Evolutionary conservation across 2,888 invertebrate species (phyloP).

Genomic region (Metalampra italica): DNA sequence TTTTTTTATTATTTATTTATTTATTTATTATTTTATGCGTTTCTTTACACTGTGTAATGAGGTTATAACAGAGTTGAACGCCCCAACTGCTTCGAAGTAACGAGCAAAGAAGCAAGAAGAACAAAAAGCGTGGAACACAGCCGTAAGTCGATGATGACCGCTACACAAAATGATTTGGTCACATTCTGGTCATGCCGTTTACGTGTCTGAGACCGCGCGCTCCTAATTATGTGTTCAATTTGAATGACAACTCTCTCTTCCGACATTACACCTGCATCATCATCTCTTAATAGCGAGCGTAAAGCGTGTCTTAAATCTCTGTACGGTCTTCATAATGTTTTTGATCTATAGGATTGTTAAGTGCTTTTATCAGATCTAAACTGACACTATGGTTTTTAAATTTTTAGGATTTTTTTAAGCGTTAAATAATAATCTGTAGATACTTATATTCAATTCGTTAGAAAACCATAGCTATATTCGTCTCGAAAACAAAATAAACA

Average conservation of each 20-base stretch:
- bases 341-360: too few species aligned
- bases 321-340: not conserved
- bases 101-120: constrained; percentile 18
- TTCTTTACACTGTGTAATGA: too few species aligned
- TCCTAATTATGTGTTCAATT: constrained; percentile 56
- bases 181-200: constrained; percentile 64
- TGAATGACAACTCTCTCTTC: constrained; percentile 35
- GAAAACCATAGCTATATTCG: too few species aligned
- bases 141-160: constrained; percentile 49
- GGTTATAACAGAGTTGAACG: constrained; percentile 1
- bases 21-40: too few species aligned
- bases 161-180: constrained; percentile 66
- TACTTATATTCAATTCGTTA: too few species aligned
- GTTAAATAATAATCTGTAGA: too few species aligned
- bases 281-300: not conserved
- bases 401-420: too few species aligned
- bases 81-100: constrained; percentile 5
- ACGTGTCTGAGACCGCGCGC: constrained; percentile 34
- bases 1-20: too few species aligned
- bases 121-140: constrained; percentile 22
- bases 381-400: too few species aligned
- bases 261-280: constrained; percentile 18
- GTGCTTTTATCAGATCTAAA: too few species aligned
- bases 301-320: constrained; percentile 4
- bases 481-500: too few species aligned